Conservation (phyloP, 2,888 invertebrate genomes). For the Falcaria lacertinaria region DNA sequence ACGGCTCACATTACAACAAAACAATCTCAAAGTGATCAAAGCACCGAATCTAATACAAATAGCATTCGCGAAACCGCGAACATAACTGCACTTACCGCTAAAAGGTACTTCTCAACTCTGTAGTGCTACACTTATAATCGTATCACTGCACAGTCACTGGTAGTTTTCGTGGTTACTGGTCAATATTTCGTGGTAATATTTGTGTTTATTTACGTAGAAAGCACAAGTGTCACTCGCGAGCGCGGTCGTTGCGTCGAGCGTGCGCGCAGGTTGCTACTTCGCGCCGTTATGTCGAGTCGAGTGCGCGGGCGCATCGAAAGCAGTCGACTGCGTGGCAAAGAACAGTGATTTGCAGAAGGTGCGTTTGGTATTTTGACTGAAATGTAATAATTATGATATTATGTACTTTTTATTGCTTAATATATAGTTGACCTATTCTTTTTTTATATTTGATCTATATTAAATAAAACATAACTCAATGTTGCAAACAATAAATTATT, state of each 20-base stretch:
- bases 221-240: slow-evolving; percentile 32
- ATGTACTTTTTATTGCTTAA: too few relatives aligned
- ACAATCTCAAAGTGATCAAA: slow-evolving; percentile 26
- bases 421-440: too few relatives aligned
- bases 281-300: slow-evolving; percentile 59
- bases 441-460: too few relatives aligned
- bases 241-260: slow-evolving; percentile 28
- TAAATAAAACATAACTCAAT: too few relatives aligned
- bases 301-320: slow-evolving; percentile 43
- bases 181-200: neutral
- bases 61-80: slow-evolving; percentile 18
- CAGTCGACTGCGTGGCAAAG: slow-evolving; percentile 45
- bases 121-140: neutral
- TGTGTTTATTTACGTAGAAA: neutral
- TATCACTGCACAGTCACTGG: slow-evolving; percentile 17
- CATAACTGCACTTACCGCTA: slow-evolving; percentile 20
- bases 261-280: slow-evolving; percentile 36
- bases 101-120: neutral
- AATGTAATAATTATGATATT: too few relatives aligned
- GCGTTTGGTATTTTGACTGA: too few relatives aligned
- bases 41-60: slow-evolving; percentile 22
- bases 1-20: slow-evolving; percentile 14
- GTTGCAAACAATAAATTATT: too few relatives aligned
- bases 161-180: neutral
- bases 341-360: slow-evolving; percentile 11